These are phyloP conservation scores for Pelodytes ibericus DNA, from an alignment of 2,797 vertebrate genomes.

Conservation along the genomic window DNA sequence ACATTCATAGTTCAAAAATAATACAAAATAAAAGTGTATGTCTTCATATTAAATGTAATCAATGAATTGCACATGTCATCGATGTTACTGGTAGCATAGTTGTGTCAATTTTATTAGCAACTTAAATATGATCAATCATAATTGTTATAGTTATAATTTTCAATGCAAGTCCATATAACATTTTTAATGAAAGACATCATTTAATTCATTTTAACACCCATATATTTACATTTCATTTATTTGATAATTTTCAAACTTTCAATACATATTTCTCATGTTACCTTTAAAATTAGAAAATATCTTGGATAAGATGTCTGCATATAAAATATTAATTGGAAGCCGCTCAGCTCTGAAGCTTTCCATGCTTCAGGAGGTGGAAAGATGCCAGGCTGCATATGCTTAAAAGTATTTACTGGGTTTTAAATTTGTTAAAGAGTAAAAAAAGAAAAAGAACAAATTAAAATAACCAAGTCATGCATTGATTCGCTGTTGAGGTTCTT, in stretches of 20 bases:
- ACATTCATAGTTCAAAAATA: background rate
- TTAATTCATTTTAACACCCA: background rate
- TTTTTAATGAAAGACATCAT: no score
- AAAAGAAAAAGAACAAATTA: background rate
- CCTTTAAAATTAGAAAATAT: background rate
- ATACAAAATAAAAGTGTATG: background rate
- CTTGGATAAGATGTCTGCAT: background rate
- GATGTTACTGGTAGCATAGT: background rate
- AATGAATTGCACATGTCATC: background rate
- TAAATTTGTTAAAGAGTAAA: background rate
- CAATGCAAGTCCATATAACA: no score
- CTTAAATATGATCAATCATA: no score
- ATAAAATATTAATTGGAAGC: constrained; percentile 8
- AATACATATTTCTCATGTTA: background rate
- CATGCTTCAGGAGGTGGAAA: background rate
- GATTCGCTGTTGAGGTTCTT: background rate
- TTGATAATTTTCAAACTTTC: background rate
- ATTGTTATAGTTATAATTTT: no score
- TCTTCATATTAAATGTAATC: background rate
- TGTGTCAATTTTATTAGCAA: background rate
- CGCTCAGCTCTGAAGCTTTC: constrained; percentile 7
- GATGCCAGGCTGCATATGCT: background rate
- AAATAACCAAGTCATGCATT: background rate
- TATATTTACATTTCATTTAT: background rate
- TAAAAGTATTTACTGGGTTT: constrained; percentile 1